phyloP scores from a whole-genome alignment of 1,140 invertebrate genomes.

The Dolichoris vasculosae region DNA sequence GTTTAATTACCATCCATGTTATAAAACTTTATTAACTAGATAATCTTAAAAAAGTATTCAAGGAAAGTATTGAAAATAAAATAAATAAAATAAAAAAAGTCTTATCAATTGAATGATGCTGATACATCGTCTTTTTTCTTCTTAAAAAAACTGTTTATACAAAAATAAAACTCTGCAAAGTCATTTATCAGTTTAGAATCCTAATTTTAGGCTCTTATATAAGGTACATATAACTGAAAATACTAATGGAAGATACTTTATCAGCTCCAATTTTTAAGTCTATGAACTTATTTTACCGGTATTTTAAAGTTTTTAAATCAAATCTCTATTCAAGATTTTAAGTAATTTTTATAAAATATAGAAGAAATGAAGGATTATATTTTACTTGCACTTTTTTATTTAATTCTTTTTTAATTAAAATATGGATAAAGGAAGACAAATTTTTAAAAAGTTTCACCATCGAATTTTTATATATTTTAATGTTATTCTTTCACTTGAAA shows the following conservation, averaged over 20 bases:
- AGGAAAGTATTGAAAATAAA: conserved; percentile 27
- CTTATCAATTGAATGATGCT: conserved; percentile 29
- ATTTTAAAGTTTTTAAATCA: conserved; percentile 51
- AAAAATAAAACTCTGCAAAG: not conserved
- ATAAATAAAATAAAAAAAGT: not conserved
- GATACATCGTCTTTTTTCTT: not conserved
- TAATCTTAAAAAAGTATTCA: conserved; percentile 27
- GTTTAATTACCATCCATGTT: conserved; percentile 43
- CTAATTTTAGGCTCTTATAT: not conserved
- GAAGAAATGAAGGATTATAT: conserved; percentile 29
- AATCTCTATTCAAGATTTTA: conserved; percentile 43
- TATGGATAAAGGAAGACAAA: conserved; percentile 1
- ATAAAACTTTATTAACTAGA: conserved; percentile 50
- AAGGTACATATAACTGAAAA: not conserved
- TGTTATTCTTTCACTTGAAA: conserved; percentile 28
- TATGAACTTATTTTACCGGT: conserved; percentile 40
- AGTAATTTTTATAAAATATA: conserved; percentile 51
- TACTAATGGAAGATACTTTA: conserved; percentile 32
- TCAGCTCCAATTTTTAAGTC: conserved; percentile 31
- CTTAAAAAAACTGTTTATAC: not conserved
- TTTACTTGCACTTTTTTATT: conserved; percentile 5
- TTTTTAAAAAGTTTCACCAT: not conserved
- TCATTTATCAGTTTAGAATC: not conserved
- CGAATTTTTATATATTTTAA: conserved; percentile 49
- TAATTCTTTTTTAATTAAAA: conserved; percentile 37